Conservation (phyloP, 2,797 vertebrate genomes). For the Myotis pilosus region DNA sequence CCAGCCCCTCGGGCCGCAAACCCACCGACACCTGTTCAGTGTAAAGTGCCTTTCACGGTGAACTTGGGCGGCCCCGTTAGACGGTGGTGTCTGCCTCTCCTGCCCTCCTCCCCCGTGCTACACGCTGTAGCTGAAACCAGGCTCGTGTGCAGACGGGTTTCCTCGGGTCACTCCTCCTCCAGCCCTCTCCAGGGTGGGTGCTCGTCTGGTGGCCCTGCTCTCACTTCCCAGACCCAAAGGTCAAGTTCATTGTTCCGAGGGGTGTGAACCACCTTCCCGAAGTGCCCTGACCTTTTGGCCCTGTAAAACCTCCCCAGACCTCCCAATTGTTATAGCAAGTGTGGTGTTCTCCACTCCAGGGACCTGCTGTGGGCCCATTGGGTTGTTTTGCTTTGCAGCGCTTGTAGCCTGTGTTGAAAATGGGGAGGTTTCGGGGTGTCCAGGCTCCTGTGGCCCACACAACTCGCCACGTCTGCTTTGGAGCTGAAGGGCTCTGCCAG, state of each 20-base stretch:
- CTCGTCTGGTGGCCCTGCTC: background rate
- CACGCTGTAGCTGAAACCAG: fast-evolving
- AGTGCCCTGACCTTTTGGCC: background rate
- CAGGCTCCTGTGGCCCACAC: background rate
- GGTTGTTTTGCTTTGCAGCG: background rate
- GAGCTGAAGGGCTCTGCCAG: background rate
- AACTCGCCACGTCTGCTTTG: background rate
- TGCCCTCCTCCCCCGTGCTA: no score
- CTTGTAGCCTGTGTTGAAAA: background rate
- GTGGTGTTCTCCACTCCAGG: background rate
- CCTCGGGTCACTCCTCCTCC: fast-evolving
- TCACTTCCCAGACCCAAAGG: fast-evolving
- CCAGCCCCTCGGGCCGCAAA: fast-evolving
- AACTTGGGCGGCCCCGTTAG: background rate
- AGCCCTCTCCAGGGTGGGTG: background rate
- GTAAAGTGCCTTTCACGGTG: fast-evolving
- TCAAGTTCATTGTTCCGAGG: background rate
- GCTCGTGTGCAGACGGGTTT: fast-evolving
- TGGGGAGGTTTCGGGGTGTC: background rate
- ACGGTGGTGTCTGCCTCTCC: background rate
- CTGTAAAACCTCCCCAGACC: fast-evolving
- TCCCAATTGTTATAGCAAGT: fast-evolving
- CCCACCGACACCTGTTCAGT: fast-evolving
- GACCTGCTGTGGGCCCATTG: fast-evolving
- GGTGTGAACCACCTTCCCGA: no score